These are phyloP conservation scores for Mesoclemmys tuberculata DNA, from an alignment of 2,113 vertebrate species.

Conservation along the genomic window DNA sequence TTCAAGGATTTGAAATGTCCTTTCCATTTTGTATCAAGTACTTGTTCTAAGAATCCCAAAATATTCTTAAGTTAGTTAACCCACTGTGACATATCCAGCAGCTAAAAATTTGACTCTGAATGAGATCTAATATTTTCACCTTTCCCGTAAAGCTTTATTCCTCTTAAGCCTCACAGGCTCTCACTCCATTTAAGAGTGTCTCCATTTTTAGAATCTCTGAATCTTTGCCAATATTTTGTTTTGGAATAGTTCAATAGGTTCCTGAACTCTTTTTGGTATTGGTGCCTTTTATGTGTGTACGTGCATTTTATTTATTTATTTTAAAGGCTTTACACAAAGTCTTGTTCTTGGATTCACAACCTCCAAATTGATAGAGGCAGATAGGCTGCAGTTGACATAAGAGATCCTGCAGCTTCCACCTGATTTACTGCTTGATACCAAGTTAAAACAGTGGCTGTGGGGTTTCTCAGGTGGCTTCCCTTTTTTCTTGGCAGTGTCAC, in stretches of 20 bases:
- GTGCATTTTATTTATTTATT: not conserved
- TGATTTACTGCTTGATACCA: not conserved
- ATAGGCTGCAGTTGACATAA: not conserved
- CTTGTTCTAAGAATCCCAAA: not conserved
- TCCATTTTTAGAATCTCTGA: not conserved
- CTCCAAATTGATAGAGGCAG: not conserved
- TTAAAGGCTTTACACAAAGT: not conserved
- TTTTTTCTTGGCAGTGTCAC: not conserved
- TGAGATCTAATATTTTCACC: not conserved
- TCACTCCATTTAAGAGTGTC: not conserved
- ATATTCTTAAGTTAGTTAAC: not conserved
- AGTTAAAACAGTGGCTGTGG: not conserved
- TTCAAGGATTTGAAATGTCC: not conserved
- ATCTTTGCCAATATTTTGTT: not conserved
- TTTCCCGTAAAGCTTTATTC: not conserved
- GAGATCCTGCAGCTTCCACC: not conserved
- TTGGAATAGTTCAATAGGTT: not conserved
- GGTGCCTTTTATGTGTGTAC: not conserved
- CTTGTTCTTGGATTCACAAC: not conserved
- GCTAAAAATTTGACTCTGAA: not conserved
- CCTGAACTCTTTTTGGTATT: not conserved
- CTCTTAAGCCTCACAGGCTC: not conserved
- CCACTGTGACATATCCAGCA: not conserved
- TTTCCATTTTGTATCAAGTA: not conserved
- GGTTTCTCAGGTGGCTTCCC: not conserved